Evolutionary conservation across 2,888 invertebrate genomes (phyloP), one percentile per base, ranked within the genome.

Genomic region (Hoplodrina ambigua): DNA sequence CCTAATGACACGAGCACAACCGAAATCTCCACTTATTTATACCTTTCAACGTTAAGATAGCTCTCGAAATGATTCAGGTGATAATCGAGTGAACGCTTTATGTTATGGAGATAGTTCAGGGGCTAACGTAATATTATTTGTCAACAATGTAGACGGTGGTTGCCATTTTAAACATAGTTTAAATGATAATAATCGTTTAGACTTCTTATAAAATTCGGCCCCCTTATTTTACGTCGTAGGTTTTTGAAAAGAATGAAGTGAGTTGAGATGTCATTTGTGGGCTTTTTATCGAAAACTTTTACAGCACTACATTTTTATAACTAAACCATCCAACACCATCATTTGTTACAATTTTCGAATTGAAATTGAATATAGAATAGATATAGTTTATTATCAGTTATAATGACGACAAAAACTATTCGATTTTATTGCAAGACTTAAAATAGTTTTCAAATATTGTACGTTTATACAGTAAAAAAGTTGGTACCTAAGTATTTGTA

Each of bases 1-100:
- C 90, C 90, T 94, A 94, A 93, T 93, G 94, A 93, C 90, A 93
- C 89, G 91, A 90, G 90, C 91, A 90, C 89, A 90, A 89, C 87
- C 87, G 85, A 90, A 90, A 89, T 89, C 86, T 88, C 87, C 88
- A 90, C 91, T 91, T 93, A 91, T 91, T 89, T 89, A 88, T 90
- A 89, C 85, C 88, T 88, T 89, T 88, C 84, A 85, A 85, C 79
- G 85, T 81, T 81, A 82, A 81, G 80, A 86, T 81, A 80, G 78
- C 85, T 86, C 85, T 87, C 82, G 64, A 81, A 72, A 73, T 81
- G 85, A 81, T 84, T 87, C 85, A 88, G 83, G 85, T 86, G 79
- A 79, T 77, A 70, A 80, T 78, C 66, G 74, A 79, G 56, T 64
- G 63, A 78, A 46, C 57, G 57, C 19, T 82, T 75, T 80, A 52